A percentile compares a stretch with the other conserved stretches of the same genome.
These are phyloP conservation scores for Clarias fuscus DNA, from an alignment of 2,797 vertebrate genomes.

Conservation along the genomic window DNA sequence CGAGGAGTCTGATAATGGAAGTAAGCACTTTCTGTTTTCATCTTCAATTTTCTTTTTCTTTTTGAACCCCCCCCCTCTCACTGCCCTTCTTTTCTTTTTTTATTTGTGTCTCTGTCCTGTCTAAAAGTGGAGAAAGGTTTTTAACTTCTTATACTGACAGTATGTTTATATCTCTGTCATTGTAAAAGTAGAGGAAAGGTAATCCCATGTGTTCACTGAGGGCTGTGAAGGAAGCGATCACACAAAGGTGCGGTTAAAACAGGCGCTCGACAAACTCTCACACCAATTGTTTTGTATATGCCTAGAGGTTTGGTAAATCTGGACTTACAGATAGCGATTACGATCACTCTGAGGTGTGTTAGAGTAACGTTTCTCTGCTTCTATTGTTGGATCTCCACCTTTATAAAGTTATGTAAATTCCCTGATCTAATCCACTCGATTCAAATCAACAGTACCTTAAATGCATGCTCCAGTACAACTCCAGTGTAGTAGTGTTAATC, in stretches of 20 bases:
- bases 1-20: slow-evolving; percentile 97
- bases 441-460: background rate
- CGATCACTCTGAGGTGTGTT: background rate
- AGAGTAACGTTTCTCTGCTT: background rate
- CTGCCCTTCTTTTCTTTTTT: background rate
- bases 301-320: background rate
- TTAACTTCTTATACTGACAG: background rate
- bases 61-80: background rate
- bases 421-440: background rate
- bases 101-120: background rate
- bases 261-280: background rate
- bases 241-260: background rate
- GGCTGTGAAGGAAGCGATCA: background rate
- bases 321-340: background rate
- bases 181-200: background rate
- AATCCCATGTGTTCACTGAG: no score
- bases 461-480: background rate
- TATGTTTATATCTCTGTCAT: background rate
- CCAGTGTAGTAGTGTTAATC: background rate
- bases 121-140: background rate
- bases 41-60: slow-evolving; percentile 8
- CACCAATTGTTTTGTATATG: background rate
- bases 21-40: slow-evolving; percentile 77
- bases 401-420: background rate
- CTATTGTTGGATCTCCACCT: background rate